Evolutionary conservation across 2,113 vertebrate genomes (phyloP), one percentile per base, ranked within the genome.

Genomic region (Hepsetus odoe): DNA sequence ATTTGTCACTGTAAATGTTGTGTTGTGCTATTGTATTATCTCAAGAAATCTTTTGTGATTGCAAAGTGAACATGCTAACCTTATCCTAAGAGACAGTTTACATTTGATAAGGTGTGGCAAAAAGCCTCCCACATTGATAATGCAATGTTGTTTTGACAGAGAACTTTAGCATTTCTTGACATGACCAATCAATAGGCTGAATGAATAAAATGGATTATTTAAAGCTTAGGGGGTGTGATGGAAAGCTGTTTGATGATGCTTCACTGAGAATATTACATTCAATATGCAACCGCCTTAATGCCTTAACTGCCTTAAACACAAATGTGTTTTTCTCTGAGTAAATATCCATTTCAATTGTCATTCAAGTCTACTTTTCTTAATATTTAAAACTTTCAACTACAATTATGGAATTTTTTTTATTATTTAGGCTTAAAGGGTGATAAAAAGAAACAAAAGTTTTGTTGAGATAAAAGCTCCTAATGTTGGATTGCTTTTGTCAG

Each of bases 81-180:
- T 72, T 77, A 77, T 71, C 70, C 58, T 33, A n/a, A 74, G 42
- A 26, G 59, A 72, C 42, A 77, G 80, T 72, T 76, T 80, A 24
- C 30, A 24, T 68, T 74, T 76, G 79, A 80, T 80, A 76, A 76
- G 56, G 13, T 62, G 49, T 55, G n/a, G 51, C 35, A 30, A 24
- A 61, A 74, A 35, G 28, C 38, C 51, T 38, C 30, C 32, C n/a
- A 4, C 70, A 59, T 61, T 67, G 78, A 80, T 62, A 72, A 59
- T 32, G 38, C 0, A 14, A 16, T 40, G 64, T 55, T 61, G 40
- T 69, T 74, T 66, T 46, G 72, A 69, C 33, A 80, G 64, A 42
- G 33, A 65, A 65, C 61, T 10, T 28, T 55, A 73, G 64, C 72
- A 53, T 72, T 42, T 80, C 72, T 81, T 61, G 44, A 81, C 44